Percentiles rank a stretch among this genome's conserved stretches.
phyloP scores from a whole-genome alignment of 1,140 invertebrate species.

The Eueides isabella region DNA sequence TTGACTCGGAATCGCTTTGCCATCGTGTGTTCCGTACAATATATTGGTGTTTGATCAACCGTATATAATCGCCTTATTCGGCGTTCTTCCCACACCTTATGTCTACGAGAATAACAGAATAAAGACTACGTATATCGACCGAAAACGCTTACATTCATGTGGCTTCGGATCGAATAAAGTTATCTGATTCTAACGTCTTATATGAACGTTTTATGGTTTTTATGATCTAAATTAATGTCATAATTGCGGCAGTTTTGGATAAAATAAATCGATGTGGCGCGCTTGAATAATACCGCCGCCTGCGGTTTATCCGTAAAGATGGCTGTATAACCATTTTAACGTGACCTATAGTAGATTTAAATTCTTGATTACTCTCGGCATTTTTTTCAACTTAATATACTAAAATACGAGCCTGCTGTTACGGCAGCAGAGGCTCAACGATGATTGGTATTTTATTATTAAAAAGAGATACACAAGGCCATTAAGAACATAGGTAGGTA shows the following conservation, averaged over 20 bases:
- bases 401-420: conserved; percentile 24
- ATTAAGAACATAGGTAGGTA: conserved; percentile 50
- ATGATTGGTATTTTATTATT: conserved; percentile 37
- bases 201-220: conserved; percentile 75
- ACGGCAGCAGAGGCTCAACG: conserved; percentile 44
- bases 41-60: conserved; percentile 68
- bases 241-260: conserved; percentile 78
- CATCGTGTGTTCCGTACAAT: conserved; percentile 57
- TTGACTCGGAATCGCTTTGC: conserved; percentile 44
- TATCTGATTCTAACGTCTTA: conserved; percentile 75
- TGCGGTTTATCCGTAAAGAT: conserved; percentile 64
- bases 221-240: conserved; percentile 80
- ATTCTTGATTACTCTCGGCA: conserved; percentile 5
- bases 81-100: conserved; percentile 75
- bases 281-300: conserved; percentile 76
- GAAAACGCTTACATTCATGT: conserved; percentile 65
- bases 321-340: conserved; percentile 53
- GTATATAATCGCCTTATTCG: conserved; percentile 63
- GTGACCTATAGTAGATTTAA: conserved; percentile 47
- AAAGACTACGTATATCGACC: conserved; percentile 53
- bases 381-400: background rate
- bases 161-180: conserved; percentile 70
- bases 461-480: conserved; percentile 63
- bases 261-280: conserved; percentile 79
- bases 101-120: conserved; percentile 59